phyloP scores from a whole-genome alignment of 2,888 invertebrate genomes.

The Epirrhoe tristata region DNA sequence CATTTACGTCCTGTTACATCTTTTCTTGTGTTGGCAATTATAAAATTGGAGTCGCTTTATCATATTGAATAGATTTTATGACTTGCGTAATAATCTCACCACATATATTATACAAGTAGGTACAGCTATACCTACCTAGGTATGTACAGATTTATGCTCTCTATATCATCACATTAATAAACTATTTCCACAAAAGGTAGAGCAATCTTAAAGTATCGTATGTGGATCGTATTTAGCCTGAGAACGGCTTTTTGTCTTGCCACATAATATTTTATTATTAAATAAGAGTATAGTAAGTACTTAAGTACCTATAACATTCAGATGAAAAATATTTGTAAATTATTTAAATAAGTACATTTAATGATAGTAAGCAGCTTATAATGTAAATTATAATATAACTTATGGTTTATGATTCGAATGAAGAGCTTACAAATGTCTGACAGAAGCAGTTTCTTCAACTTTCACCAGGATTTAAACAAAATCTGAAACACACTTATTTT shows the following conservation, averaged over 20 bases:
- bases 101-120: too few relatives aligned
- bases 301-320: conserved; percentile 10
- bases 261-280: not conserved
- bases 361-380: conserved; percentile 6
- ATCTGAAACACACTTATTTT: not conserved
- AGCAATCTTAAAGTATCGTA: conserved; percentile 2
- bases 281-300: not conserved
- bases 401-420: not conserved
- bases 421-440: not conserved
- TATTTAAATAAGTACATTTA: conserved; percentile 11
- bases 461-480: not conserved
- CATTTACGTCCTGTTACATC: conserved; percentile 1
- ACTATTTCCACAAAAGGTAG: conserved; percentile 4
- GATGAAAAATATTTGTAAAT: conserved; percentile 18
- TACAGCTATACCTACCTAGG: too few relatives aligned
- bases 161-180: not conserved
- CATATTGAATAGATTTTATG: too few relatives aligned
- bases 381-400: conserved; percentile 1
- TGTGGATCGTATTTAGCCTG: conserved; percentile 4
- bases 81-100: not conserved
- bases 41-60: not conserved
- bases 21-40: not conserved
- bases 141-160: not conserved
- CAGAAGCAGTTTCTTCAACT: not conserved
- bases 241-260: not conserved